Percentiles rank a stretch among this genome's conserved stretches.
phyloP scores from a whole-genome alignment of 2,113 vertebrate genomes.

The Abramis brama region DNA sequence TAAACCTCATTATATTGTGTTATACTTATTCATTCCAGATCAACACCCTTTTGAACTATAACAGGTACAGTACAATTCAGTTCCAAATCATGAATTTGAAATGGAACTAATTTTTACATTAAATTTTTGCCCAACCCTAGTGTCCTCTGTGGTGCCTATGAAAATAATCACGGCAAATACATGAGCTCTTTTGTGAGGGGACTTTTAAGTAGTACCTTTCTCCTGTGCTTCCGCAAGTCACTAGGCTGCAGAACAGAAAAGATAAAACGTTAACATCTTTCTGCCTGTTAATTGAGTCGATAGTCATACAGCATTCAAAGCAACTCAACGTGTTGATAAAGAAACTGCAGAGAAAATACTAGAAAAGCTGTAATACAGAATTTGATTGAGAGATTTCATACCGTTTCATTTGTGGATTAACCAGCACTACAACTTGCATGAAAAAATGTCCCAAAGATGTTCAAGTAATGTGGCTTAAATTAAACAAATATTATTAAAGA shows the following conservation, averaged over 20 bases:
- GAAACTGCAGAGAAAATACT: neutral
- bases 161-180: neutral
- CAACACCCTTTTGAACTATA: neutral
- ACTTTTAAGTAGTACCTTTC: conserved; percentile 89
- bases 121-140: neutral
- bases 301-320: neutral
- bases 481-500: neutral
- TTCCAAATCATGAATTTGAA: neutral
- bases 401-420: neutral
- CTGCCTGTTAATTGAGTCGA: neutral
- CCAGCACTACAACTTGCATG: neutral
- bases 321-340: neutral
- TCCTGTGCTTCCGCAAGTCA: conserved; percentile 95
- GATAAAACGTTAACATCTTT: neutral
- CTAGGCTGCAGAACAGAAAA: conserved; percentile 82
- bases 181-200: neutral
- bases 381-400: neutral
- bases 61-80: neutral
- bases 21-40: neutral
- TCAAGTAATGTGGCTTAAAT: neutral
- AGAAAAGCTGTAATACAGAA: neutral
- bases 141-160: neutral
- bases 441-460: neutral
- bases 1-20: neutral
- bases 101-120: neutral